These are phyloP conservation scores for Siderastrea siderea DNA, from an alignment of 92 coral and sea anemone genomes.

Conservation along the genomic window DNA sequence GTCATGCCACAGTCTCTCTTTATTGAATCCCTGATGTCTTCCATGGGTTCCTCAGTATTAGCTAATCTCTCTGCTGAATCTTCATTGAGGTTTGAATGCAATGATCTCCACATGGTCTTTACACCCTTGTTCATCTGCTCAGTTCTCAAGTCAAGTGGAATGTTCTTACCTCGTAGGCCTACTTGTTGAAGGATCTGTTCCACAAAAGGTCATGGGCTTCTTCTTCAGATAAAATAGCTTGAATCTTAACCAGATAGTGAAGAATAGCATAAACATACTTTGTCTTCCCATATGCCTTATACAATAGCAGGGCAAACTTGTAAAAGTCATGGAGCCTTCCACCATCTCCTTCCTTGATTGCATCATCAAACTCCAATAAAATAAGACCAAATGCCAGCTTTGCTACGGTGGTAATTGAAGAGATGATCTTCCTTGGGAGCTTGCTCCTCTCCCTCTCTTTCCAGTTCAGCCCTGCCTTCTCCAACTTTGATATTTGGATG, in stretches of 20 bases:
- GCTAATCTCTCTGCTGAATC: conserved; percentile 51
- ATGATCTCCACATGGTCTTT: conserved; percentile 65
- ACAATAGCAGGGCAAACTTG: conserved; percentile 58
- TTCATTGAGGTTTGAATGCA: conserved; percentile 56
- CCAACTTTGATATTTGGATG: too few species aligned
- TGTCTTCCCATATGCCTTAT: conserved; percentile 42
- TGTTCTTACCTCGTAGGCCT: conserved; percentile 54
- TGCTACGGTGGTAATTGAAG: conserved; percentile 54
- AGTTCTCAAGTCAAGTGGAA: conserved; percentile 67
- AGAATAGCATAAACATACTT: conserved; percentile 63
- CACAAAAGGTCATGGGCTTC: conserved; percentile 51
- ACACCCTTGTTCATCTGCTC: conserved; percentile 65
- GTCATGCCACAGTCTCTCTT: conserved; percentile 55
- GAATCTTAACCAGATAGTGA: conserved; percentile 40
- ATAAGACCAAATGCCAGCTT: conserved; percentile 55
- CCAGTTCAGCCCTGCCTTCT: too few species aligned
- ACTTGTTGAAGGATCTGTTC: conserved; percentile 69
- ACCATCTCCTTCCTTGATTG: conserved; percentile 72
- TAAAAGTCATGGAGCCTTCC: conserved; percentile 64
- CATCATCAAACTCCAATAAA: conserved; percentile 52
- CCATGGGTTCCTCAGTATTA: conserved; percentile 52
- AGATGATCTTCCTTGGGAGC: conserved; percentile 22
- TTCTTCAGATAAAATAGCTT: conserved; percentile 28
- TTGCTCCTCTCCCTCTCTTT: too few species aligned
- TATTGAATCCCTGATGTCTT: conserved; percentile 42